These are phyloP conservation scores for Siderastrea siderea DNA, from an alignment of 92 coral and sea anemone species.

Conservation along the genomic window DNA sequence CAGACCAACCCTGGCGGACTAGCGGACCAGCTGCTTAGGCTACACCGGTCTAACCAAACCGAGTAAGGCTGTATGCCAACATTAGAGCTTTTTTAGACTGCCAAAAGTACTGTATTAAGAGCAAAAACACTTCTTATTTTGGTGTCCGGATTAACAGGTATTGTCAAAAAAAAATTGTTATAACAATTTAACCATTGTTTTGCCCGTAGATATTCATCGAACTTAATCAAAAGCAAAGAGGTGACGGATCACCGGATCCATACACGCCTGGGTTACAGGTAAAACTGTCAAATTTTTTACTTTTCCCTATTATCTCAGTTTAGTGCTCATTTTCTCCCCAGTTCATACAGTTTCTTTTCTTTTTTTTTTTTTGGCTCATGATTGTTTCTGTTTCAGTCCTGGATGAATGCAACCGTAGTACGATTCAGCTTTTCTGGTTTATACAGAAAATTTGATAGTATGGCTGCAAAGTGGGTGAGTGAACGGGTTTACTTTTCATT, in stretches of 20 bases:
- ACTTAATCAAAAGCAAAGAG: slow-evolving; percentile 73
- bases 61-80: too few species aligned
- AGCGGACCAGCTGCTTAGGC: too few species aligned
- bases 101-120: too few species aligned
- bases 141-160: too few species aligned
- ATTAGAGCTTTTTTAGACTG: too few species aligned
- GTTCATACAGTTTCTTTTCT: too few species aligned
- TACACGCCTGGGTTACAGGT: slow-evolving; percentile 82
- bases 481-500: background rate
- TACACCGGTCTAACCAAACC: too few species aligned
- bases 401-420: slow-evolving; percentile 88
- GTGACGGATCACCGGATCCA: slow-evolving; percentile 71
- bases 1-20: too few species aligned
- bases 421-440: slow-evolving; percentile 69
- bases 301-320: background rate
- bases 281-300: background rate
- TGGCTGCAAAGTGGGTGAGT: slow-evolving; percentile 82
- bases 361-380: background rate
- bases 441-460: slow-evolving; percentile 56
- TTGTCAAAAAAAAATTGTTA: too few species aligned
- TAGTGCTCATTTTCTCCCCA: background rate
- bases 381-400: slow-evolving; percentile 56
- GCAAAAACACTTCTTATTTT: too few species aligned
- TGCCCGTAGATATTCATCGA: slow-evolving; percentile 56
- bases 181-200: background rate